Evolutionary conservation across 2,888 invertebrate species (phyloP), one percentile per base, ranked within the genome.

Genomic region (Hyles lineata): DNA sequence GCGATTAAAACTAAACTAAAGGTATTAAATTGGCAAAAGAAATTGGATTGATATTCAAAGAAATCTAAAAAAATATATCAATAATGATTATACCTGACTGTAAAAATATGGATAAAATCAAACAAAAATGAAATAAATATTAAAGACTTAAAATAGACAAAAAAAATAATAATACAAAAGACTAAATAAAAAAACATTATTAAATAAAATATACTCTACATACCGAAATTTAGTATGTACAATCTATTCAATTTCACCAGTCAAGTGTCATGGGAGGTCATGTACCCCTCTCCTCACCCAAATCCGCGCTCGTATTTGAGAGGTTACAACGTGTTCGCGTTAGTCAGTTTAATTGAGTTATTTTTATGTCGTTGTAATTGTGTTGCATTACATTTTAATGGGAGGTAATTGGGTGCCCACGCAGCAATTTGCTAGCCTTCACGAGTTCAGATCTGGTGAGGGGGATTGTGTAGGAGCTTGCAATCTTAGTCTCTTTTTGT

Each of bases 371-470:
- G 80, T 84, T 79, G 80, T 81, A 87, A 88, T 86, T 87, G 83
- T 83, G 77, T 89, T 85, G 85, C 85, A 87, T 86, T 85, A 87
- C 82, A 79, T 82, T 88, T 87, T 87, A 89, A 90, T 86, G 73
- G 75, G 72, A 70, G 81, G 85, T 86, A 89, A 90, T 91, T 89
- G 86, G 85, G 83, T 83, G 82, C 79, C 80, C 79, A 70, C 79
- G 77, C 74, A 75, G 83, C 79, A 84, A 87, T 88, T 88, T 80
- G 83, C 83, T 86, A 77, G 79, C 81, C 82, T 83, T 58, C 63
- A 35, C 35, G 35, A 67, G 58, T 67, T 35, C 9, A 43, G 50
- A 55, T 67, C 43, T 67, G 11, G 21, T 63, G 35, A 32, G 52
- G 52, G 52, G 52, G 19, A 55, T n/a, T 62, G 62, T 43, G 15